Percentiles rank a stretch among this genome's conserved stretches.
Conservation (phyloP, 2,113 vertebrate genomes). For the Brachionichthys hirsutus region DNA sequence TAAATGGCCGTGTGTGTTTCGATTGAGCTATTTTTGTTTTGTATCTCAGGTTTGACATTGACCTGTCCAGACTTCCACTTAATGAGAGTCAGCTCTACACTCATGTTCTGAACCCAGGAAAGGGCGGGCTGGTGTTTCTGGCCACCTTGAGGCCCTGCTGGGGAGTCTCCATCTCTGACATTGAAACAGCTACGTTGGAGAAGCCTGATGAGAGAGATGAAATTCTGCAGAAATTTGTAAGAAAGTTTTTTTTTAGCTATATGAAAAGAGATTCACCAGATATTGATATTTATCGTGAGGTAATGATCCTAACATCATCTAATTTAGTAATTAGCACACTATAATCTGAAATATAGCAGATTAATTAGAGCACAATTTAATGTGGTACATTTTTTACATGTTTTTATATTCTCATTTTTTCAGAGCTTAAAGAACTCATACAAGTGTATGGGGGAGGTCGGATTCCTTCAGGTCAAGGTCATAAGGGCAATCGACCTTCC, state of each 20-base stretch:
- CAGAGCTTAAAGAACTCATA: slow-evolving; percentile 85
- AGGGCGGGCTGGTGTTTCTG: slow-evolving; percentile 84
- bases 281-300: too few species aligned
- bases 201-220: slow-evolving; percentile 77
- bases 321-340: too few species aligned
- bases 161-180: slow-evolving; percentile 87
- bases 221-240: slow-evolving; percentile 83
- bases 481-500: slow-evolving; percentile 89
- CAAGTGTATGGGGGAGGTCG: slow-evolving; percentile 81
- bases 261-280: neutral
- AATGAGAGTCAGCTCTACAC: slow-evolving; percentile 84
- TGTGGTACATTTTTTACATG: too few species aligned
- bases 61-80: slow-evolving; percentile 77
- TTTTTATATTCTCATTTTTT: slow-evolving; percentile 6
- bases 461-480: slow-evolving; percentile 95
- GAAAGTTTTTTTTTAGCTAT: slow-evolving; percentile 41
- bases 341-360: too few species aligned
- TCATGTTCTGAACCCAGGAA: slow-evolving; percentile 70
- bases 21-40: slow-evolving; percentile 25
- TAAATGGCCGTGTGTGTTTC: slow-evolving; percentile 28
- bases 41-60: slow-evolving; percentile 84
- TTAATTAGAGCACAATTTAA: too few species aligned
- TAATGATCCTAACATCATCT: too few species aligned
- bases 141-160: slow-evolving; percentile 81
- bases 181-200: slow-evolving; percentile 81